phyloP scores from a whole-genome alignment of 1,140 invertebrate genomes.

The Lasioglossum albipes region DNA sequence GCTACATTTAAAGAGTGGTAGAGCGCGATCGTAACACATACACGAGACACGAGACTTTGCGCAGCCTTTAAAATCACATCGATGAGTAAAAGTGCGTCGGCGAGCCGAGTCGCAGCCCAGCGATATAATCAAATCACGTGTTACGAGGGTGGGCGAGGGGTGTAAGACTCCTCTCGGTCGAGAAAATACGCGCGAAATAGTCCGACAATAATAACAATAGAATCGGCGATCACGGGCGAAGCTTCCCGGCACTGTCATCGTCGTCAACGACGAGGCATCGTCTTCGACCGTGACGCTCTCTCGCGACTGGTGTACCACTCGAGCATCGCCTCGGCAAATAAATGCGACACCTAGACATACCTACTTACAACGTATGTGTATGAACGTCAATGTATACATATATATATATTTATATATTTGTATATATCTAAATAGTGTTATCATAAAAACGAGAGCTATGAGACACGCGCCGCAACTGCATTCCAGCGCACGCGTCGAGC shows the following conservation, averaged over 20 bases:
- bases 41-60: conserved; percentile 78
- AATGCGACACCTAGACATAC: conserved; percentile 67
- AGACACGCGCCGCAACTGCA: conserved; percentile 59
- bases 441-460: conserved; percentile 77
- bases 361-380: conserved; percentile 67
- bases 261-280: conserved; percentile 28
- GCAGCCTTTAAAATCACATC: conserved; percentile 77
- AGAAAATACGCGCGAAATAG: not conserved
- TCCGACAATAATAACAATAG: not conserved
- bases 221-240: conserved; percentile 20
- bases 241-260: conserved; percentile 22
- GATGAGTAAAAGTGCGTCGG: conserved; percentile 71
- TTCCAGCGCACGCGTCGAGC: conserved; percentile 40
- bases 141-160: conserved; percentile 1
- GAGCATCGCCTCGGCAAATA: conserved; percentile 62
- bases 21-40: conserved; percentile 77
- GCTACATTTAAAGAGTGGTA: conserved; percentile 68
- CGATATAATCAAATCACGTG: not conserved
- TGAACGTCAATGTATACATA: conserved; percentile 57
- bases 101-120: conserved; percentile 58
- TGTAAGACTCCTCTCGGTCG: conserved; percentile 20
- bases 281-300: conserved; percentile 27
- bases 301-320: conserved; percentile 49
- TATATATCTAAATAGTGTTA: conserved; percentile 70
- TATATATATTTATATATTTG: conserved; percentile 58